Evolutionary conservation across 2,888 invertebrate species (phyloP).

Genomic region (Tanypteryx hageni): DNA sequence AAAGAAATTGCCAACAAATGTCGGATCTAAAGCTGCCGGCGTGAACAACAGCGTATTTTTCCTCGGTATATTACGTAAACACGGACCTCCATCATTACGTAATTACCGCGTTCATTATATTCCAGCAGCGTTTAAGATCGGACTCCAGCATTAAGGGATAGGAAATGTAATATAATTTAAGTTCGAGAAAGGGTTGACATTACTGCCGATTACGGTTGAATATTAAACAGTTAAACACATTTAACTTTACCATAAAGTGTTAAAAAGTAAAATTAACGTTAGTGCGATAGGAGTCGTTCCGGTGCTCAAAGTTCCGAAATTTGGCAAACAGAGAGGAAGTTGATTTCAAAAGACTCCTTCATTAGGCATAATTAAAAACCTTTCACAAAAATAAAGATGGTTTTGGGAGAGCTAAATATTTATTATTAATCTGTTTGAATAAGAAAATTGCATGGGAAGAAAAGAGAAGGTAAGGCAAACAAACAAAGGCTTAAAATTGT

Average conservation of each 20-base stretch:
- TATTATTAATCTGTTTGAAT: conserved; percentile 4
- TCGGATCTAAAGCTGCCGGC: neutral
- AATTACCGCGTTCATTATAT: neutral
- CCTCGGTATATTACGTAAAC: neutral
- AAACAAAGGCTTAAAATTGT: neutral
- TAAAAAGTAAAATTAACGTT: neutral
- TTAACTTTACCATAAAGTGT: neutral
- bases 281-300: neutral
- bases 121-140: neutral
- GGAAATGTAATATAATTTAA: no score
- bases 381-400: conserved; percentile 4
- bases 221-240: neutral
- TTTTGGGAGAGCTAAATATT: neutral
- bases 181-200: neutral
- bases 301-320: neutral
- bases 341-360: neutral
- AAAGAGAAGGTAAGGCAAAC: neutral
- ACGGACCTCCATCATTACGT: neutral
- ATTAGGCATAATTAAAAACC: conserved; percentile 12
- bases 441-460: neutral
- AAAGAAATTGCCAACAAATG: neutral
- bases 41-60: no score
- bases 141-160: neutral
- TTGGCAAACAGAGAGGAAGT: neutral
- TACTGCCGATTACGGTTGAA: neutral